Evolutionary conservation across 2,888 invertebrate species (phyloP), one percentile per base, ranked within the genome.

Genomic region (Sinelater perroti): DNA sequence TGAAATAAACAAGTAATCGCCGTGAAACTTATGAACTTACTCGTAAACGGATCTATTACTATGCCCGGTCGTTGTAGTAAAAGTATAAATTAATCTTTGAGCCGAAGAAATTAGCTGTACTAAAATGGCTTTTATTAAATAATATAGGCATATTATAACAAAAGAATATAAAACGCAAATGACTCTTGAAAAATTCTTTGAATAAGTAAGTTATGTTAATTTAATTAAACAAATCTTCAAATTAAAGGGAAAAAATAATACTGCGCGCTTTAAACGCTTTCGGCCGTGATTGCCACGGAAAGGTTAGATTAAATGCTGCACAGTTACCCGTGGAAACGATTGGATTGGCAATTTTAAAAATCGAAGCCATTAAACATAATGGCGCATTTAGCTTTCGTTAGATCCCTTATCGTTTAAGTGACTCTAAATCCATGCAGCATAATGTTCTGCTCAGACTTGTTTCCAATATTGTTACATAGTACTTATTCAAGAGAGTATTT

Each of bases 171-270:
- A n/a, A n/a, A n/a, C n/a, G n/a, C n/a, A n/a, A n/a, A n/a, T n/a
- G n/a, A n/a, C n/a, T n/a, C n/a, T n/a, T n/a, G n/a, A n/a, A n/a
- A n/a, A n/a, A n/a, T n/a, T n/a, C n/a, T n/a, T n/a, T n/a, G n/a
- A n/a, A n/a, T n/a, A n/a, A n/a, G n/a, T n/a, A n/a, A n/a, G n/a
- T n/a, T 55, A 47, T 56, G 56, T 53, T 40, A 57, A 57, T 57
- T 52, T 57, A 57, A 57, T 57, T 57, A 66, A 63, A 55, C 58
- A 49, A 65, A 62, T 61, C 56, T 63, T 56, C 51, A 60, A 62
- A 64, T 59, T 59, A 59, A 50, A 60, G 53, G 50, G 51, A 54
- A 54, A 44, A 58, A 55, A 54, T 47, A 54, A 49, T 47, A 36
- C 47, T 35, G 30, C 31, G 50, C 40, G 49, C 26, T 54, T 58